Base-by-base conservation (phyloP, 2,113 vertebrate genomes). In the Entomyzon cyanotis region DNA sequence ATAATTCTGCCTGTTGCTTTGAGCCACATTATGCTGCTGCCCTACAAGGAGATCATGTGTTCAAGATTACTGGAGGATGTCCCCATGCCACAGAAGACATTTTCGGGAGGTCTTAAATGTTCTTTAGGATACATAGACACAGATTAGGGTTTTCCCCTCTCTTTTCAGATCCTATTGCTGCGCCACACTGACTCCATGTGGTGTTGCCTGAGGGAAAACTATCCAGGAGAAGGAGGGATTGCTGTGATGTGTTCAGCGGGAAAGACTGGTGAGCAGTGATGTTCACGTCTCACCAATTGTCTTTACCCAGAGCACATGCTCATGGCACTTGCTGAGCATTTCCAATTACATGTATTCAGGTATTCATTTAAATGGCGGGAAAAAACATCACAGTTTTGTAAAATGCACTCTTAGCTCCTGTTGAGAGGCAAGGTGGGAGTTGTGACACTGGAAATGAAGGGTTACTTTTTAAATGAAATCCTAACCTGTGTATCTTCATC, bases 121-220 rank as follows among this genome's bases (percentile, higher is more conserved):
- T 77, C 47, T 90, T 55, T 42, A 11, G 60, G 60, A 44, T 67
- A 46, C 56, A 37, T 22, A 62, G 69, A n/a, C 33, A 87, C 37
- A 84, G 22, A 42, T 75, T 63, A 77, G 46, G 35, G 13, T 1
- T 71, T 82, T 78, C 47, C 37, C 12, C 41, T 75, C 35, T 65
- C 85, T 90, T 15, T 78, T 90, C 75, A 81, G 44, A 81, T 94
- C 90, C 49, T 95, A 81, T 50, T 84, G 85, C 92, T 97, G 93
- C 76, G 75, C 94, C 69, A 96, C 85, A 88, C 94, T 96, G 96
- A 96, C 93, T 96, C 92, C 93, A 68, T 92, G 95, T 96, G 93
- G 93, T 95, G 37, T 27, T 89, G 83, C 28, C 37, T 78, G 86
- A 92, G 25, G 93, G 80, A 86, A 89, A 81, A 30, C 2, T 41